phyloP scores from a whole-genome alignment of 2,797 vertebrate genomes.

The Melanotaenia nigrans region DNA sequence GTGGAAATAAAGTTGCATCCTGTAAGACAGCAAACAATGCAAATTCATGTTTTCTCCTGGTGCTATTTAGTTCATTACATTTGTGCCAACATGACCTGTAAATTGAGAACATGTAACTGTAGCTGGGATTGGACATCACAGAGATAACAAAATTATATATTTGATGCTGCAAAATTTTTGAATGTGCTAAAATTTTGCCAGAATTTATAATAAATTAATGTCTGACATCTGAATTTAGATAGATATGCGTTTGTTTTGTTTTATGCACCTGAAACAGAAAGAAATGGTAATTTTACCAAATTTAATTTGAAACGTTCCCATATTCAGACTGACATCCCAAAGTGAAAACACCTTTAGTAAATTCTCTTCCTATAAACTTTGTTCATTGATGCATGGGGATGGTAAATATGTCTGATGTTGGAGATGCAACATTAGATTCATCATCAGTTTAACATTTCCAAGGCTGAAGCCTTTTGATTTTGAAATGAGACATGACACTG shows the following conservation, averaged over 20 bases:
- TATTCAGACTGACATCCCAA: constrained; percentile 22
- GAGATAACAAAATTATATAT: background rate
- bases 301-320: constrained; percentile 9
- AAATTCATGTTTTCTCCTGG: background rate
- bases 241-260: background rate
- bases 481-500: constrained; percentile 60
- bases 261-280: constrained; percentile 1
- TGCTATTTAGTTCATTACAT: background rate
- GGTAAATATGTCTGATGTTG: background rate
- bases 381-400: constrained; percentile 19
- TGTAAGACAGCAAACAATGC: background rate
- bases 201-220: background rate
- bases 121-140: background rate
- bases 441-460: constrained; percentile 47
- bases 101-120: no score
- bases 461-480: constrained; percentile 55
- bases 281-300: background rate
- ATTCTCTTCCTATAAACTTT: constrained; percentile 15
- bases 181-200: background rate
- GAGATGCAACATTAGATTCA: constrained; percentile 9
- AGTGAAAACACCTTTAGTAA: constrained; percentile 27
- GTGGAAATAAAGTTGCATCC: background rate
- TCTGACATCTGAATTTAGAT: background rate
- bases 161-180: background rate
- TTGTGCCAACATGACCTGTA: background rate